A percentile compares a stretch with the other conserved stretches of the same genome.
phyloP scores from a whole-genome alignment of 2,888 invertebrate species.

The Mythimna albipuncta region DNA sequence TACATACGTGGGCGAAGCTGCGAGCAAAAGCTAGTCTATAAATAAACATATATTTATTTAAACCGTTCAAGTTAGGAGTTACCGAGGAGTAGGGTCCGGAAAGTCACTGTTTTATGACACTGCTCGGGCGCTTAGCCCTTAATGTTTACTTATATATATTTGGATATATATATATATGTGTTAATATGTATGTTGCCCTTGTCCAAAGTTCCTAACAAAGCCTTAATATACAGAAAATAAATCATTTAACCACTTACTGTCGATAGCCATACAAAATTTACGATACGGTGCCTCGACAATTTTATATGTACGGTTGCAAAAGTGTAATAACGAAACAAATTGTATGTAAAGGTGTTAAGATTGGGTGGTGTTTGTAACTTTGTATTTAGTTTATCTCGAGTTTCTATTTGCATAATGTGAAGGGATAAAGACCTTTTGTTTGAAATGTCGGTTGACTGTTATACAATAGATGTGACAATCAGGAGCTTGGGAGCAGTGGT shows the following conservation, averaged over 20 bases:
- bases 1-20: no score
- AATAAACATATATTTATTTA: no score
- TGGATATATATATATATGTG: constrained; percentile 1
- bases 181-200: constrained; percentile 32
- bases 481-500: no score
- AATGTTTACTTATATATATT: constrained; percentile 1
- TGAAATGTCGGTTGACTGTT: constrained; percentile 40
- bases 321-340: not conserved
- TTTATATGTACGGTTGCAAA: constrained; percentile 40
- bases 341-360: not conserved
- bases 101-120: no score
- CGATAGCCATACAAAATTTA: constrained; percentile 60
- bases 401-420: constrained; percentile 59
- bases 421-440: constrained; percentile 60
- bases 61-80: no score
- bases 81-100: no score
- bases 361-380: constrained; percentile 22
- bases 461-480: constrained; percentile 8
- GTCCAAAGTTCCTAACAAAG: constrained; percentile 49
- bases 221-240: constrained; percentile 58
- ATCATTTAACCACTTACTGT: constrained; percentile 56
- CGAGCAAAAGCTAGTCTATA: no score
- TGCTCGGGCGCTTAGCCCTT: no score
- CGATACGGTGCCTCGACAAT: constrained; percentile 50
- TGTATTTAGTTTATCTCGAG: constrained; percentile 40